Evolutionary conservation across 1,140 invertebrate species (phyloP).

Genomic region (Drosophila athabasca): DNA sequence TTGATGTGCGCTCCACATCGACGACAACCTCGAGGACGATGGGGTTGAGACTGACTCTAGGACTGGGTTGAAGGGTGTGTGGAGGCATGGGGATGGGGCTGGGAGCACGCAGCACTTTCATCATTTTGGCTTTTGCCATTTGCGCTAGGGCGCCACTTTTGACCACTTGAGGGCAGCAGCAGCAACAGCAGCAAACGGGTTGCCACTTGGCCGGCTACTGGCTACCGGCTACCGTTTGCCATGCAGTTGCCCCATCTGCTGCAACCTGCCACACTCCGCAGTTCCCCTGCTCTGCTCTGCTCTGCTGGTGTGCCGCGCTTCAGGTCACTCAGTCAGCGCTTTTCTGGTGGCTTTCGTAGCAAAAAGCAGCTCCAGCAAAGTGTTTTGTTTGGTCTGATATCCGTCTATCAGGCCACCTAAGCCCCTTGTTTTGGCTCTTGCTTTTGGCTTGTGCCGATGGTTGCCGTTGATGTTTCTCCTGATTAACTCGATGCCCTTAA

Average conservation of each 20-base stretch:
- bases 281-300: neutral
- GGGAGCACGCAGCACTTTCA: conserved; percentile 61
- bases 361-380: conserved; percentile 48
- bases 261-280: neutral
- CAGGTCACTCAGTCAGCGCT: conserved; percentile 75
- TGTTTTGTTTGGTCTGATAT: conserved; percentile 63
- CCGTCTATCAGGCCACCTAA: conserved; percentile 23
- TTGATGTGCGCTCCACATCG: conserved; percentile 68
- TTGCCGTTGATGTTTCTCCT: conserved; percentile 39
- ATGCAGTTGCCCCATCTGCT: conserved; percentile 5
- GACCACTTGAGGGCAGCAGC: conserved; percentile 62
- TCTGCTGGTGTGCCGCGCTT: conserved; percentile 31
- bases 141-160: conserved; percentile 69
- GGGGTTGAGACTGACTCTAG: neutral
- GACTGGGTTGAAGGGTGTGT: no score
- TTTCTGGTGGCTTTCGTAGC: conserved; percentile 31
- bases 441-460: conserved; percentile 14
- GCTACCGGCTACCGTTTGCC: conserved; percentile 39
- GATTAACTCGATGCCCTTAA: conserved; percentile 51
- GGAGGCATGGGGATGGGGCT: conserved; percentile 4
- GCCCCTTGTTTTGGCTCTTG: conserved; percentile 5
- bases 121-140: conserved; percentile 80
- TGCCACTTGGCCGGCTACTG: conserved; percentile 70
- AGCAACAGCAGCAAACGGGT: conserved; percentile 36
- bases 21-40: conserved; percentile 44